phyloP scores from a whole-genome alignment of 2,888 invertebrate species.

The Escarpia spicata region DNA sequence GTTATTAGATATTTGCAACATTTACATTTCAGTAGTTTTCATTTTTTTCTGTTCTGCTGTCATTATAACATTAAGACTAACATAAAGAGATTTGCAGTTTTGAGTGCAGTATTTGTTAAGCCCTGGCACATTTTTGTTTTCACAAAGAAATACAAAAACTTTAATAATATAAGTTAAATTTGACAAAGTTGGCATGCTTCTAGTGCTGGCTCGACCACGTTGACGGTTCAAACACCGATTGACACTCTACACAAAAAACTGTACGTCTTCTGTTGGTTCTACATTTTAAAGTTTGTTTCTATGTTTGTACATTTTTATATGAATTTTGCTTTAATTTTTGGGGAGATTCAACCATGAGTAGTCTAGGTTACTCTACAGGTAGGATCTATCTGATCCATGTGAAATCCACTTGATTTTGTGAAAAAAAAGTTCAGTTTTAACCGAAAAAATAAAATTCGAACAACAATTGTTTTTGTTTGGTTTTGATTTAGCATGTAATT shows the following conservation, averaged over 20 bases:
- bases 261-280: constrained; percentile 1
- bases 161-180: not conserved
- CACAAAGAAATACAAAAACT: not conserved
- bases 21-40: no score
- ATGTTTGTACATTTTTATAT: not conserved
- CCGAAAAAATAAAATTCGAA: no score
- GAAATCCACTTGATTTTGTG: no score
- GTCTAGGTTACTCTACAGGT: no score
- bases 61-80: not conserved
- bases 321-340: not conserved
- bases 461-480: no score
- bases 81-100: not conserved
- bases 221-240: not conserved
- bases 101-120: not conserved
- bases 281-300: not conserved
- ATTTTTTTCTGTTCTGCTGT: not conserved
- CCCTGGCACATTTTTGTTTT: not conserved
- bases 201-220: not conserved
- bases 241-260: not conserved
- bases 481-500: no score
- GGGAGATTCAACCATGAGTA: no score
- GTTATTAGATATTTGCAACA: no score
- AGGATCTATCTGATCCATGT: no score
- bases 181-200: not conserved
- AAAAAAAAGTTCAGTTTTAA: no score